Base-by-base conservation (phyloP, 2,113 vertebrate species). In the Atractosteus spatula region DNA sequence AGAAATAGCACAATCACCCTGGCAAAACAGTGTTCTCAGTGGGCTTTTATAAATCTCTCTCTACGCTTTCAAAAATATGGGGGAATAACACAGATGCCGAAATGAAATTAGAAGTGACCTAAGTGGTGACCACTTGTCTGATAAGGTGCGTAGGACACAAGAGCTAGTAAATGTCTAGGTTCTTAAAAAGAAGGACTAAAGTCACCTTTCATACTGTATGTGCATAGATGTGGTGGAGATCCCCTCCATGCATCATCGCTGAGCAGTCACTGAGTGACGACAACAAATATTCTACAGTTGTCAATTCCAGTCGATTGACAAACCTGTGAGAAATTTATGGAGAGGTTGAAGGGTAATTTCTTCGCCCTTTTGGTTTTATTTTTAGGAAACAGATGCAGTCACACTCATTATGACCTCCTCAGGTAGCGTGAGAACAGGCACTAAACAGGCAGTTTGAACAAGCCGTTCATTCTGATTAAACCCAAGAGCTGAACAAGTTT, bases 291-390 rank as follows among this genome's bases (percentile, higher is more conserved):
- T 59, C 13, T 65, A 41, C 62, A 41, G 7, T 41, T 17, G 43
- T n/a, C 56, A 62, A 12, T 68, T 73, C 41, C 56, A 57, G 55
- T 68, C 61, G 7, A 47, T 64, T 14, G 63, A 45, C 54, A 66
- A 7, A 29, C 4, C 7, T 47, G 8, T 13, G 43, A 12, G 45
- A 62, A 68, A 29, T 29, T 1, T 41, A 51, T 29, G 12, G 45
- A 10, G 13, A 44, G 51, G 41, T 44, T 3, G 14, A 59, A 41
- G 13, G 51, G 41, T 55, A 29, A 12, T 8, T 13, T 65, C 44
- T 65, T 42, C 44, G 62, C 62, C 14, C 12, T 66, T 51, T 66
- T 14, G 4, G 44, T 47, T 43, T 65, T 29, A 29, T 29, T 29
- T 51, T 51, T 10, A 51, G 5, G 10, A 10, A 51, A 10, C 47